phyloP scores from a whole-genome alignment of 2,888 invertebrate species.

The Orthosia incerta region DNA sequence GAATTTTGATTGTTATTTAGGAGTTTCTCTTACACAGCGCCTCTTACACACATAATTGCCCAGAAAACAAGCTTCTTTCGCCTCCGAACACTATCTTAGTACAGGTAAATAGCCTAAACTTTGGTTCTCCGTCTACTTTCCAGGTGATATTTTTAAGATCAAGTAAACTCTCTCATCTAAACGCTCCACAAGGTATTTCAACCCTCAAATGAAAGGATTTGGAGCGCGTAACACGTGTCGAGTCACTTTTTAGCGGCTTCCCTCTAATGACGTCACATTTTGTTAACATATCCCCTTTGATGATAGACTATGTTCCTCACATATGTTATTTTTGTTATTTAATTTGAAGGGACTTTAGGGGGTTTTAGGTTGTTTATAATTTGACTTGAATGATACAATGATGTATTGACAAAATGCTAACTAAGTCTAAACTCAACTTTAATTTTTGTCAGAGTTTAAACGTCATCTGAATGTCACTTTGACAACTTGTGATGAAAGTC shows the following conservation, averaged over 20 bases:
- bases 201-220: conserved; percentile 72
- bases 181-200: conserved; percentile 64
- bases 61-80: background rate
- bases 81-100: background rate
- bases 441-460: conserved; percentile 12
- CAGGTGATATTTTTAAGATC: background rate
- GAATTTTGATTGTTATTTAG: background rate
- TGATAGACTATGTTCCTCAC: conserved; percentile 39
- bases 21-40: background rate
- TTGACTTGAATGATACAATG: background rate
- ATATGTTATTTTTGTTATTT: conserved; percentile 35
- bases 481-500: background rate
- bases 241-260: conserved; percentile 66
- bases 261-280: conserved; percentile 67
- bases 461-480: conserved; percentile 6
- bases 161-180: conserved; percentile 56
- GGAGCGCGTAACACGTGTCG: conserved; percentile 67
- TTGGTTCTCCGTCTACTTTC: background rate
- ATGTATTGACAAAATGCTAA: background rate
- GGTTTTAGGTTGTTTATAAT: background rate
- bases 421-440: background rate
- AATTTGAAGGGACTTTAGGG: conserved; percentile 8
- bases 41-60: too few species aligned
- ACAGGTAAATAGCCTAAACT: background rate
- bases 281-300: conserved; percentile 62